phyloP scores from a whole-genome alignment of 2,888 invertebrate genomes.

The Mimas tiliae region DNA sequence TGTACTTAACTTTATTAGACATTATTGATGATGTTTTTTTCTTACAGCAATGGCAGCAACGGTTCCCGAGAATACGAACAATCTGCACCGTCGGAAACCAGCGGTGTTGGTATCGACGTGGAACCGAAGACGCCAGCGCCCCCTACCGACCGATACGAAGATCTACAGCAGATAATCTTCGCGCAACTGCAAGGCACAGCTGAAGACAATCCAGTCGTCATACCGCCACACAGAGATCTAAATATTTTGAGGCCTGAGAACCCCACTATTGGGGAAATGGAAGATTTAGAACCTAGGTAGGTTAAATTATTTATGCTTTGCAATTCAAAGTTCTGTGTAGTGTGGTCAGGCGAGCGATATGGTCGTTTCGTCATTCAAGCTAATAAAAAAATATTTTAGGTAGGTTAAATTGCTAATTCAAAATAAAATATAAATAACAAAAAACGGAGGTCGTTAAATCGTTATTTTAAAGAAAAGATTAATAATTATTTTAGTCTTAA shows the following conservation, averaged over 20 bases:
- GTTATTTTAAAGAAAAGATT: constrained; percentile 11
- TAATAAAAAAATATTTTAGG: too few relatives aligned
- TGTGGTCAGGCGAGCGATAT: too few relatives aligned
- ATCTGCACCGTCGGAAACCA: constrained; percentile 76
- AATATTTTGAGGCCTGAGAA: constrained; percentile 85
- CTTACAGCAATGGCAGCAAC: constrained; percentile 70
- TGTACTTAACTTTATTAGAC: not conserved
- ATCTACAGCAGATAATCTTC: constrained; percentile 83
- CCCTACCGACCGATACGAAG: constrained; percentile 86
- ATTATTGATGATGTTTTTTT: constrained; percentile 26
- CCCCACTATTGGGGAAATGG: constrained; percentile 89
- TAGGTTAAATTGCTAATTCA: too few relatives aligned
- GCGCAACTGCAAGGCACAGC: constrained; percentile 79
- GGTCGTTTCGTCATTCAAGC: too few relatives aligned
- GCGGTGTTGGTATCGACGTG: constrained; percentile 56
- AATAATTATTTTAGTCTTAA: constrained; percentile 25
- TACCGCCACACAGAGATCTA: constrained; percentile 81
- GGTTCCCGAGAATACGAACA: constrained; percentile 76
- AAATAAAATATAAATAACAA: not conserved
- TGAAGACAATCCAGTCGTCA: constrained; percentile 79
- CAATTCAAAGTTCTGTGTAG: too few relatives aligned
- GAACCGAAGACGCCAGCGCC: constrained; percentile 70
- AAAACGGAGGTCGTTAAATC: not conserved
- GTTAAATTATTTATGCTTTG: too few relatives aligned
- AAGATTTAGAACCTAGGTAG: constrained; percentile 85